These are phyloP conservation scores for Cabera pusaria DNA, from an alignment of 2,888 invertebrate genomes.

Conservation along the genomic window DNA sequence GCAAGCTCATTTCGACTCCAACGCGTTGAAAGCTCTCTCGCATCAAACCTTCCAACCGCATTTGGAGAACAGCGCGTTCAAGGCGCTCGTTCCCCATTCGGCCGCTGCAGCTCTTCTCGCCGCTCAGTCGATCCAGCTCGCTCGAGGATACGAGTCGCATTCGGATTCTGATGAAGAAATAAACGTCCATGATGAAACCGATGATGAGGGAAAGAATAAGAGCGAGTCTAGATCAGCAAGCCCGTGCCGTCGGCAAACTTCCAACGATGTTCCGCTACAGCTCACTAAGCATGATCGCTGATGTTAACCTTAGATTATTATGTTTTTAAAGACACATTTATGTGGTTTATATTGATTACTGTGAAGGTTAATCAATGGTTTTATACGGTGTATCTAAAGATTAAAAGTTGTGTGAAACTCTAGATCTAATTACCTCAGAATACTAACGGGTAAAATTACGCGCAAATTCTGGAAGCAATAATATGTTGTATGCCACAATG, in stretches of 20 bases:
- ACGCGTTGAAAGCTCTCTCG: conserved; percentile 79
- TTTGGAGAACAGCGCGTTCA: conserved; percentile 87
- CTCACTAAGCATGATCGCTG: conserved; percentile 89
- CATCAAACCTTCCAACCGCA: conserved; percentile 70
- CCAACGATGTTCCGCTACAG: conserved; percentile 85
- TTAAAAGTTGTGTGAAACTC: too few relatives aligned
- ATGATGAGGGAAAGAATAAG: conserved; percentile 80
- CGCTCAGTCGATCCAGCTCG: conserved; percentile 73
- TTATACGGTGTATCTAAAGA: too few relatives aligned
- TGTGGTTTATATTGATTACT: too few relatives aligned
- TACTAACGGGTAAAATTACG: too few relatives aligned
- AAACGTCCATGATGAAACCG: conserved; percentile 92
- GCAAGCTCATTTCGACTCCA: conserved; percentile 81
- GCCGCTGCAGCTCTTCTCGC: conserved; percentile 84
- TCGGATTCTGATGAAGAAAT: conserved; percentile 91
- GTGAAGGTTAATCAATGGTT: too few relatives aligned
- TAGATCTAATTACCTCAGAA: too few relatives aligned
- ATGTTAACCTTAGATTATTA: conserved; percentile 49
- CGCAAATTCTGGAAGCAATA: too few relatives aligned
- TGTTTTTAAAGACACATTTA: too few relatives aligned
- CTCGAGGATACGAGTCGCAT: conserved; percentile 76
- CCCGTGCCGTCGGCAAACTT: conserved; percentile 60
- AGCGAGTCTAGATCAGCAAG: conserved; percentile 73
- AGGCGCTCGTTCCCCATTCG: conserved; percentile 80
- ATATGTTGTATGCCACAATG: too few relatives aligned